These are phyloP conservation scores for Numida meleagris DNA, from an alignment of 2,113 vertebrate genomes.

Conservation along the genomic window DNA sequence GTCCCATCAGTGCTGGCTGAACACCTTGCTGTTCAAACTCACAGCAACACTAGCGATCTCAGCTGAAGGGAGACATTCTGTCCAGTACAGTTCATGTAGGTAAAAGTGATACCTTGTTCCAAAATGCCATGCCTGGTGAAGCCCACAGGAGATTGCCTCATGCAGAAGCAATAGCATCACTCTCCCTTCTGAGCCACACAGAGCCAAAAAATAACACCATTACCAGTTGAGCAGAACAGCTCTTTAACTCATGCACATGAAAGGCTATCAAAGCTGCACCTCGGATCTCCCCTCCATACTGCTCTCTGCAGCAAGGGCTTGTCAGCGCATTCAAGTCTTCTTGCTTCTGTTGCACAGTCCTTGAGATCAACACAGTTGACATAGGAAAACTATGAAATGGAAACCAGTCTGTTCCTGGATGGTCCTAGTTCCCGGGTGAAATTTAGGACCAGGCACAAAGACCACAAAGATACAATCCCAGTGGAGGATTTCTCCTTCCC, in stretches of 20 bases:
- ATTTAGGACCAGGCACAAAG: not conserved
- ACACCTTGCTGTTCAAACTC: not conserved
- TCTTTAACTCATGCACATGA: not conserved
- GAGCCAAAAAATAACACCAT: not conserved
- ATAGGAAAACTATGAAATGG: no score
- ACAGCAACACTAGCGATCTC: not conserved
- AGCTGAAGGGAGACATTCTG: not conserved
- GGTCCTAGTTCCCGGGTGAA: not conserved
- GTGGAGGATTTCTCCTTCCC: constrained; percentile 2
- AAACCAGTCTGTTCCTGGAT: not conserved
- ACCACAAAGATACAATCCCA: constrained; percentile 10
- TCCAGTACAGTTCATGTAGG: not conserved
- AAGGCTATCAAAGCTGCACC: not conserved
- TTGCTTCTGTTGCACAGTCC: not conserved
- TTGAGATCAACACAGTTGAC: not conserved
- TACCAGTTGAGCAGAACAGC: not conserved
- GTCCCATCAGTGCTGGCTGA: not conserved
- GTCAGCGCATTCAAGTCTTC: not conserved
- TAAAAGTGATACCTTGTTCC: not conserved
- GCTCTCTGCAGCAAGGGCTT: not conserved
- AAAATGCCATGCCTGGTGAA: not conserved
- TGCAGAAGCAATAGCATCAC: not conserved
- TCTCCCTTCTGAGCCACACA: not conserved
- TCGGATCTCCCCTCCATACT: not conserved
- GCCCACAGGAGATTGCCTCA: not conserved